phyloP scores from a whole-genome alignment of 2,113 vertebrate species.

The Leptocoma aspasia region DNA sequence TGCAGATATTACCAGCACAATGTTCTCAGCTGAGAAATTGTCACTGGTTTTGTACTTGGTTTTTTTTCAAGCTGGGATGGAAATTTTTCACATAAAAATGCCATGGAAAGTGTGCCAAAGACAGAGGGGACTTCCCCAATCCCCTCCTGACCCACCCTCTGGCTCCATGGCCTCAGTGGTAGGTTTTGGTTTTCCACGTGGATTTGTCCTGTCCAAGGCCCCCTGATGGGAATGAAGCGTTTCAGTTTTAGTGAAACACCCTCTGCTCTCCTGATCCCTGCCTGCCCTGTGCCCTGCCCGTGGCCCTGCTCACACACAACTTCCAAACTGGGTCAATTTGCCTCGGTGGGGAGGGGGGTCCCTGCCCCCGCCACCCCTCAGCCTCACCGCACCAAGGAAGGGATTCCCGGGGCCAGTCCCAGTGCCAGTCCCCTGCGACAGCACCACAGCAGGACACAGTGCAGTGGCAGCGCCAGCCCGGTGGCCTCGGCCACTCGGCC shows the following conservation, averaged over 20 bases:
- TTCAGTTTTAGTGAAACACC: constrained; percentile 57
- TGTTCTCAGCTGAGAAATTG: not conserved
- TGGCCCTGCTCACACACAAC: not conserved
- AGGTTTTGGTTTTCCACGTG: not conserved
- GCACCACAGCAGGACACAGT: not conserved
- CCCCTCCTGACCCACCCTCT: not conserved
- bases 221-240: not conserved
- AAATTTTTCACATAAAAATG: not conserved
- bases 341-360: not conserved
- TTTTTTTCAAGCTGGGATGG: not conserved
- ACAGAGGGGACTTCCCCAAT: not conserved
- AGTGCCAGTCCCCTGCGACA: accelerated
- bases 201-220: not conserved
- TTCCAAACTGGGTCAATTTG: not conserved
- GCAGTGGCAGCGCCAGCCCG: not conserved
- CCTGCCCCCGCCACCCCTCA: not conserved
- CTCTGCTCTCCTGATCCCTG: not conserved
- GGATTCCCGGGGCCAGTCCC: not conserved
- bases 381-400: accelerated
- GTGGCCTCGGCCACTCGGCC: accelerated
- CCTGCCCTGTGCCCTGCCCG: not conserved
- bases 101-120: not conserved
- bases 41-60: not conserved
- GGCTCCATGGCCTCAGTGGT: not conserved
- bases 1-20: not conserved